phyloP scores from a whole-genome alignment of 2,113 vertebrate species.

The Takifugu bimaculatus region DNA sequence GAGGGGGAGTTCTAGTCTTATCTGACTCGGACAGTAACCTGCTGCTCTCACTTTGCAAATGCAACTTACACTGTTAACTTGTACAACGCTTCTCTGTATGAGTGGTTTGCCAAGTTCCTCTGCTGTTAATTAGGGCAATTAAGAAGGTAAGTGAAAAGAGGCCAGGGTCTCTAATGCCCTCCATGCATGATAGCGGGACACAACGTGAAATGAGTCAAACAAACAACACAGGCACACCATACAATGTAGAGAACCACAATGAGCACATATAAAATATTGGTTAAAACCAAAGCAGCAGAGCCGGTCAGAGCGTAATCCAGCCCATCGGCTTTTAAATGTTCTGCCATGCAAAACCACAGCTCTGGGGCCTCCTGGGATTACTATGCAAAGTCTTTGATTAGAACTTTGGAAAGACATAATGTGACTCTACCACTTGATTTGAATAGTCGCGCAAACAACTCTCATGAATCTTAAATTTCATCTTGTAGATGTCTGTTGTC shows the following conservation, averaged over 20 bases:
- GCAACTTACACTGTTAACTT: too few species aligned
- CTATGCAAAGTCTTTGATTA: too few species aligned
- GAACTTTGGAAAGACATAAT: too few species aligned
- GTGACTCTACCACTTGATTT: too few species aligned
- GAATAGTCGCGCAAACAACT: too few species aligned
- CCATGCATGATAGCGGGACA: background rate
- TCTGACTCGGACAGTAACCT: slow-evolving; percentile 10
- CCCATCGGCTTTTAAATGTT: too few species aligned
- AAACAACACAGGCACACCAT: background rate
- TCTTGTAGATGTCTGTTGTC: too few species aligned
- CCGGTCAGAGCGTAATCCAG: background rate
- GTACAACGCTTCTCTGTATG: background rate
- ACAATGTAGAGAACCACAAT: background rate
- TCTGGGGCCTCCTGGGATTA: too few species aligned
- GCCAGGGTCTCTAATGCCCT: background rate
- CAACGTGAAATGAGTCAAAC: background rate
- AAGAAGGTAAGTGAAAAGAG: background rate
- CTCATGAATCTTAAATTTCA: too few species aligned
- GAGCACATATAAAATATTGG: background rate
- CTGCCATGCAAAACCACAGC: too few species aligned
- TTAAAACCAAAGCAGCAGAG: background rate
- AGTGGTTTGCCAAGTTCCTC: background rate
- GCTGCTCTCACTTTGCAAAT: background rate
- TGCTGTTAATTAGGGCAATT: background rate
- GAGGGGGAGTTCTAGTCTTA: slow-evolving; percentile 13